phyloP scores from a whole-genome alignment of 2,113 vertebrate genomes.

The Grammomys dolichurus region DNA sequence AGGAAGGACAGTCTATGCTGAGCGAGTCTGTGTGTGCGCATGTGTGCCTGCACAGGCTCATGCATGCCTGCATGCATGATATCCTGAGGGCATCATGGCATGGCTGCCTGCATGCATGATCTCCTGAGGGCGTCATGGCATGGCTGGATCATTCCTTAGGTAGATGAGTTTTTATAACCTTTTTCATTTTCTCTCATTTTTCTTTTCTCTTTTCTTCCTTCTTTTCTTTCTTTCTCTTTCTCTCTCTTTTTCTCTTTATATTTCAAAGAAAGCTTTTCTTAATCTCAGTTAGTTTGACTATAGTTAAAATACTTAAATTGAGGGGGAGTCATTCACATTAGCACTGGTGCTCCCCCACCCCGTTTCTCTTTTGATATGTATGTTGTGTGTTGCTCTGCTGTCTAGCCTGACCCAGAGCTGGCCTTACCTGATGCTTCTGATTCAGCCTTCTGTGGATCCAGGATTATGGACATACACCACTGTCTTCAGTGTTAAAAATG shows the following conservation, averaged over 20 bases:
- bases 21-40: not conserved
- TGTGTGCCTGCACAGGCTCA: not conserved
- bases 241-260: not conserved
- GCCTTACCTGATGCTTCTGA: not conserved
- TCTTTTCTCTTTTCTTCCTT: no score
- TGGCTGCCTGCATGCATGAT: no score
- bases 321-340: conserved; percentile 22
- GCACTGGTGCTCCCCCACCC: not conserved
- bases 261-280: conserved; percentile 34
- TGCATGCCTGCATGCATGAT: no score
- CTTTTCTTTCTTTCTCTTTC: no score
- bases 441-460: not conserved
- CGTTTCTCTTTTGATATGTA: accelerated
- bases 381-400: not conserved
- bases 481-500: not conserved
- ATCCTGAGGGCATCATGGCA: no score
- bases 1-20: not conserved
- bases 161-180: conserved; percentile 44
- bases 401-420: not conserved
- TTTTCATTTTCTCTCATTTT: not conserved
- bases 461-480: not conserved
- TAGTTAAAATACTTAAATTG: conserved; percentile 39
- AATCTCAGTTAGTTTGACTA: conserved; percentile 47
- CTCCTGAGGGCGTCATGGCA: not conserved
- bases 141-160: not conserved